Conservation (phyloP, 2,113 vertebrate species). For the Clupea harengus region DNA sequence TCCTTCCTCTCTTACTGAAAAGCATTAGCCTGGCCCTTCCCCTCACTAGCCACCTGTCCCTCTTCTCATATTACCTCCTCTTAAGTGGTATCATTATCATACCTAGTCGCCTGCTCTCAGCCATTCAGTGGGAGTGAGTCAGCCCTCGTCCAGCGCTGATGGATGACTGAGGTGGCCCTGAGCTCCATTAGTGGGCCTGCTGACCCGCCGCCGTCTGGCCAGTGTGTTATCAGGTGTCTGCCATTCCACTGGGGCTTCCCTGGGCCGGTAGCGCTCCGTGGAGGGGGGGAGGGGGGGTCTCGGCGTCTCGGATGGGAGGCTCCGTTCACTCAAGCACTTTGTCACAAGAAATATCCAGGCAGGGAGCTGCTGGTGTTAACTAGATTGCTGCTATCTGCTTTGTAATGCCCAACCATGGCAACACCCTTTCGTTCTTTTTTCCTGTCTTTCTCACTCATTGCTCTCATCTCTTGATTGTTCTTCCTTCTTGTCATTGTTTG, state of each 20-base stretch:
- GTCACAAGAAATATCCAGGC: neutral
- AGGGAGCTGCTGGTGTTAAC: neutral
- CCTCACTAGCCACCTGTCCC: constrained; percentile 21
- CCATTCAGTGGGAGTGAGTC: neutral
- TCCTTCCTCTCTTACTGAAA: constrained; percentile 22
- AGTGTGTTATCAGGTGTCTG: constrained; percentile 14
- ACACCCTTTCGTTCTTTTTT: neutral
- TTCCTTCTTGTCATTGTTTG: neutral
- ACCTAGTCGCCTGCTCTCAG: neutral
- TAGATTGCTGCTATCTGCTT: neutral
- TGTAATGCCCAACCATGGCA: neutral
- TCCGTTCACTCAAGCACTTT: neutral
- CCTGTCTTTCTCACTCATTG: neutral
- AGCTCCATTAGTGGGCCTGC: neutral
- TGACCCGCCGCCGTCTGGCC: neutral
- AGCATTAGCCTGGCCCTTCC: constrained; percentile 14
- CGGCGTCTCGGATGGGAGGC: constrained; percentile 3
- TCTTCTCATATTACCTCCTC: constrained; percentile 36
- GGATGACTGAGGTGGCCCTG: neutral
- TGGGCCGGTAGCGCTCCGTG: neutral
- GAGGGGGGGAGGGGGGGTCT: too few relatives aligned
- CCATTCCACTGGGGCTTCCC: neutral
- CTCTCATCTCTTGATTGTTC: neutral
- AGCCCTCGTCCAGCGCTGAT: constrained; percentile 19
- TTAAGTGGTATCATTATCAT: constrained; percentile 22